Evolutionary conservation across 2,113 vertebrate genomes (phyloP), one percentile per base, ranked within the genome.

Genomic region (Salvelinus fontinalis): DNA sequence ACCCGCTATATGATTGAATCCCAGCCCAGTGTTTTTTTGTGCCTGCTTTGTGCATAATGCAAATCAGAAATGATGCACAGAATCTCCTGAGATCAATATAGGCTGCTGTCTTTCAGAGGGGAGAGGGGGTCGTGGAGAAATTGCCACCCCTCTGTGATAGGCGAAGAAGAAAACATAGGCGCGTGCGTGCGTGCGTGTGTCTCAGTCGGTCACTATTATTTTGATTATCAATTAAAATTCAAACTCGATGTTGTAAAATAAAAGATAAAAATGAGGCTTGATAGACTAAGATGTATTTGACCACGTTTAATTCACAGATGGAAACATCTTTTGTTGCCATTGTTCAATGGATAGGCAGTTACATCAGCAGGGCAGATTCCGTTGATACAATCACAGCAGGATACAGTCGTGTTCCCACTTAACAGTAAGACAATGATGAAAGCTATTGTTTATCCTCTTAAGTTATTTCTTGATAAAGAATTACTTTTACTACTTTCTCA

Each of bases 51-150:
- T 49, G 79, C 62, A 22, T 71, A 70, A 75, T 60, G 49, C 48
- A 68, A 81, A 76, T 26, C 65, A 64, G 68, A 76, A 76, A 86
- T 79, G 67, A 81, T 72, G 73, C 75, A 82, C 78, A 84, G 48
- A 49, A 67, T 12, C 62, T 65, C 57, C 24, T 39, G 34, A 59
- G 27, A 81, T 84, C 83, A 77, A 85, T 44, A 44, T 44, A 9
- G 39, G 39, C 39, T 3, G 39, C 39, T 44, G 80, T 77, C 48
- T 51, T 16, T 14, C 13, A 16, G 12, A 64, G 44, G 39, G 71
- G 57, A 64, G 74, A 77, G 34, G 26, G 57, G 57, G 59, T 73
- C 60, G 22, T 5, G 24, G 14, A 73, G 51, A 59, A 54, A n/a
- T 29, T 57, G 65, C 39, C 49, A 3, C 65, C 22, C 22, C 59